phyloP scores from a whole-genome alignment of 2,888 invertebrate genomes.

The Synanthedon vespiformis region DNA sequence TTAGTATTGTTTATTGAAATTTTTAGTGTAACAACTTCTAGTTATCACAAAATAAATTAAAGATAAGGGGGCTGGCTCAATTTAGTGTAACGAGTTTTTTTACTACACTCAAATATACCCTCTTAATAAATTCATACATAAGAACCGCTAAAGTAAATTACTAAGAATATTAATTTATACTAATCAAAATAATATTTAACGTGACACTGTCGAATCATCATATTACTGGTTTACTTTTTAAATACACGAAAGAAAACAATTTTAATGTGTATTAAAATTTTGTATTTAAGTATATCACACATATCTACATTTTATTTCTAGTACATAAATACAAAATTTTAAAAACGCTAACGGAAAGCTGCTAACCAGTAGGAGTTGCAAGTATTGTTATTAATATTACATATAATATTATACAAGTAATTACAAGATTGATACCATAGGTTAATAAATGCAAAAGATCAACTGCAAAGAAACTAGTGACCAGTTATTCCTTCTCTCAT shows the following conservation, averaged over 20 bases:
- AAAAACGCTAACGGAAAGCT: conserved; percentile 66
- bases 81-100: not conserved
- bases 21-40: conserved; percentile 62
- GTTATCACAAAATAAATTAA: conserved; percentile 68
- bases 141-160: conserved; percentile 54
- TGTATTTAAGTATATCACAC: conserved; percentile 65
- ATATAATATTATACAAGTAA: conserved; percentile 69
- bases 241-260: conserved; percentile 64
- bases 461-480: conserved; percentile 65
- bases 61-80: conserved; percentile 55
- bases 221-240: conserved; percentile 55
- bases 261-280: conserved; percentile 64
- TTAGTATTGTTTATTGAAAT: conserved; percentile 67
- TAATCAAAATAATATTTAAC: conserved; percentile 61
- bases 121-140: conserved; percentile 40
- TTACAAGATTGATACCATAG: conserved; percentile 71
- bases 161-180: conserved; percentile 29
- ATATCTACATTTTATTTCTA: conserved; percentile 71
- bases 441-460: conserved; percentile 72
- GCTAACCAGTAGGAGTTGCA: conserved; percentile 67
- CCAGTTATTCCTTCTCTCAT: conserved; percentile 39
- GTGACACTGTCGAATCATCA: conserved; percentile 51
- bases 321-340: conserved; percentile 73
- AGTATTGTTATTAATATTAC: conserved; percentile 58
- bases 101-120: not conserved